Conservation (phyloP, 2,888 invertebrate species). For the Lutraria lutraria region DNA sequence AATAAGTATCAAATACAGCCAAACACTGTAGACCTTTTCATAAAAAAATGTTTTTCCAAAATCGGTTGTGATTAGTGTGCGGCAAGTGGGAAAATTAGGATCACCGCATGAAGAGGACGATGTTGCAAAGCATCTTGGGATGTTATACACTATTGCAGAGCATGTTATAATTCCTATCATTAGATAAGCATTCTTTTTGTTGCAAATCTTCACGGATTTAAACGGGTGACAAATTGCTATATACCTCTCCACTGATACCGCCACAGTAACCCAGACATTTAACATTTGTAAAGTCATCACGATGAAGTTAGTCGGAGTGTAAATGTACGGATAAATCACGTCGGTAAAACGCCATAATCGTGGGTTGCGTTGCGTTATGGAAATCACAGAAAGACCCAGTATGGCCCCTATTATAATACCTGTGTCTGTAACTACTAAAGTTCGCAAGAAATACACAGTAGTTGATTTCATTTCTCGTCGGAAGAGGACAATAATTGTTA, state of each 20-base stretch:
- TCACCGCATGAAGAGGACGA: constrained; percentile 53
- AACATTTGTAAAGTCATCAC: constrained; percentile 83
- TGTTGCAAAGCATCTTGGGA: constrained; percentile 81
- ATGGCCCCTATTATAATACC: constrained; percentile 75
- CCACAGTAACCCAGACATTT: constrained; percentile 84
- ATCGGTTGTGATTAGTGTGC: constrained; percentile 71
- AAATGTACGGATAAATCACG: constrained; percentile 81
- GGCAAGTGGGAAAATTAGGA: constrained; percentile 55
- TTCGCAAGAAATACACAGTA: constrained; percentile 81
- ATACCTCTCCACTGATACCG: constrained; percentile 84
- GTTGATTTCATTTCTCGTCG: constrained; percentile 83
- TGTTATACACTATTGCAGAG: constrained; percentile 80
- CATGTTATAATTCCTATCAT: constrained; percentile 74
- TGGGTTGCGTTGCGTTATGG: constrained; percentile 72
- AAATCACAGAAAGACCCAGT: constrained; percentile 72
- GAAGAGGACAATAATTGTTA: constrained; percentile 84
- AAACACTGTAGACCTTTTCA: constrained; percentile 75
- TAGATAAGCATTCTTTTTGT: constrained; percentile 78
- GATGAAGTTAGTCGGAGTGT: constrained; percentile 79
- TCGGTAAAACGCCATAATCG: constrained; percentile 75
- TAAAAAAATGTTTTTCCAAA: constrained; percentile 77
- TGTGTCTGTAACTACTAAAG: constrained; percentile 81
- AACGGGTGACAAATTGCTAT: constrained; percentile 85
- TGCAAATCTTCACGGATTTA: constrained; percentile 78
- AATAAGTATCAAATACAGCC: constrained; percentile 79